A percentile compares a stretch with the other conserved stretches of the same genome.
Conservation (phyloP, 2,113 vertebrate species). For the Chamaea fasciata region DNA sequence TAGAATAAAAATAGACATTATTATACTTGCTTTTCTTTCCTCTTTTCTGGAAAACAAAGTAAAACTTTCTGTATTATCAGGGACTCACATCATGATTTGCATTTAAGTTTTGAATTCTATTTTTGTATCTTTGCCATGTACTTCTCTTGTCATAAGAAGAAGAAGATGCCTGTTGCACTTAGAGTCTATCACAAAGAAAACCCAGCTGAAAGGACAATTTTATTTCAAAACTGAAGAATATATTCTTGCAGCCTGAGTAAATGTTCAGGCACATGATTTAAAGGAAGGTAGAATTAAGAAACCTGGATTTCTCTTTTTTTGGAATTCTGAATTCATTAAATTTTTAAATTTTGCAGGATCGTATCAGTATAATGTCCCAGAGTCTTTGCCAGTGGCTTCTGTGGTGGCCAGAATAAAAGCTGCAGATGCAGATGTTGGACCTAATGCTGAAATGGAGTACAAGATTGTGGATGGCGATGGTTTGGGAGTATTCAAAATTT, state of each 20-base stretch:
- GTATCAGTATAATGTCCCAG: slow-evolving; percentile 88
- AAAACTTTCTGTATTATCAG: not conserved
- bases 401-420: slow-evolving; percentile 93
- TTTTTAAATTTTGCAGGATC: slow-evolving; percentile 76
- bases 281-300: not conserved
- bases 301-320: not conserved
- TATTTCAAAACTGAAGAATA: not conserved
- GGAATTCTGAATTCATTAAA: slow-evolving; percentile 10
- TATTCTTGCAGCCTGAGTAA: not conserved
- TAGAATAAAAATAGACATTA: not conserved
- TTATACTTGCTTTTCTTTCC: not conserved
- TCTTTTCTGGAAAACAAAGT: not conserved
- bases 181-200: not conserved
- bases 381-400: slow-evolving; percentile 85
- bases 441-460: slow-evolving; percentile 95
- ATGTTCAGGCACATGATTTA: not conserved
- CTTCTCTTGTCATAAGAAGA: not conserved
- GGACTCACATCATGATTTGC: not conserved
- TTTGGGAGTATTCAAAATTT: slow-evolving; percentile 85
- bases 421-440: slow-evolving; percentile 84
- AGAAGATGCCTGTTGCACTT: not conserved
- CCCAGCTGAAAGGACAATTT: not conserved
- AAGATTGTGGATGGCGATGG: slow-evolving; percentile 90
- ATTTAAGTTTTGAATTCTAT: not conserved
- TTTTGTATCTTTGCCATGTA: not conserved